These are phyloP conservation scores for Platycercus adscitus DNA, from an alignment of 2,113 vertebrate species.

Conservation along the genomic window DNA sequence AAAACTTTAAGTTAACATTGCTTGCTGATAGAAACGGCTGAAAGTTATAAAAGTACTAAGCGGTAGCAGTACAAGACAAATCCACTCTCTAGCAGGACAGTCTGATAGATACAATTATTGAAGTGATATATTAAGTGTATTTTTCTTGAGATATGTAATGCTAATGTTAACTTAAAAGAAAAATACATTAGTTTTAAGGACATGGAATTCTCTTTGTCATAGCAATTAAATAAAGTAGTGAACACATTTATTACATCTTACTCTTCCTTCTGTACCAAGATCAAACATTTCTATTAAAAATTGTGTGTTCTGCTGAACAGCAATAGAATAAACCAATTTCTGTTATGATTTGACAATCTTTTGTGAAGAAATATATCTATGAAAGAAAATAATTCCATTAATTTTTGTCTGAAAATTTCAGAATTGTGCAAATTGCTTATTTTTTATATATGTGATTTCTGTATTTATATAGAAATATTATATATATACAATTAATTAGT, in stretches of 20 bases:
- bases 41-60: background rate
- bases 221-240: background rate
- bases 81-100: background rate
- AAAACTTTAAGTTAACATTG: background rate
- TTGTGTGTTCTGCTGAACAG: background rate
- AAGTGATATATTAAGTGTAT: background rate
- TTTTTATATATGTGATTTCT: background rate
- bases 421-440: background rate
- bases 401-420: background rate
- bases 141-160: background rate
- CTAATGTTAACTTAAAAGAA: background rate
- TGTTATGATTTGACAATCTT: background rate
- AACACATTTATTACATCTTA: background rate
- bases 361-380: background rate
- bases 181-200: background rate
- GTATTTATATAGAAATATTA: background rate
- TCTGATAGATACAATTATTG: background rate
- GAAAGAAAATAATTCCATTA: background rate
- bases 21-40: background rate
- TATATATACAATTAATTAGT: background rate
- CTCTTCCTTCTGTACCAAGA: background rate
- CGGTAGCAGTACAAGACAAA: background rate
- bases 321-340: background rate
- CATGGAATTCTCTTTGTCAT: constrained; percentile 4
- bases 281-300: background rate